phyloP scores from a whole-genome alignment of 1,140 invertebrate genomes.

The Acromyrmex echinatior region DNA sequence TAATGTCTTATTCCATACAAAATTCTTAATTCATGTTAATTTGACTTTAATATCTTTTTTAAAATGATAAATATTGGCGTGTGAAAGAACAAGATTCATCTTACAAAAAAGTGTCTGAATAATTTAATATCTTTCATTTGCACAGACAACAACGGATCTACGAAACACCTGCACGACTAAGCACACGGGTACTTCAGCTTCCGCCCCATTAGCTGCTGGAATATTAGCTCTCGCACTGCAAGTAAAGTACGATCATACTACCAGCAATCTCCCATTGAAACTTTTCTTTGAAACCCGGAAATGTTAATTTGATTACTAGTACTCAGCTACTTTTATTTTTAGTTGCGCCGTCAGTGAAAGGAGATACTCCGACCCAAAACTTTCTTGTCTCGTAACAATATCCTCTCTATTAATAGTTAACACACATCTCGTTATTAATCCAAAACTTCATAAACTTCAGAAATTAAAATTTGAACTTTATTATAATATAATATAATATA shows the following conservation, averaged over 20 bases:
- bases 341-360: conserved; percentile 4
- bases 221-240: conserved; percentile 94
- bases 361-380: neutral
- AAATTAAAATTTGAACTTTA: neutral
- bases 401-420: neutral
- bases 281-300: conserved; percentile 16
- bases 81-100: neutral
- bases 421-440: neutral
- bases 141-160: conserved; percentile 92
- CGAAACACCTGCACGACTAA: conserved; percentile 92
- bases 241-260: conserved; percentile 90
- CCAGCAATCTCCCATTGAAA: conserved; percentile 1
- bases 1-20: neutral
- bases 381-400: neutral
- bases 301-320: conserved; percentile 39
- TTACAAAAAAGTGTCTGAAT: neutral
- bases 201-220: conserved; percentile 94
- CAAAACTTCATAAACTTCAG: neutral
- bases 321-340: conserved; percentile 19
- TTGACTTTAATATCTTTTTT: neutral
- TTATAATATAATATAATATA: neutral
- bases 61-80: neutral
- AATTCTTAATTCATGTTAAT: neutral
- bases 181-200: conserved; percentile 95
- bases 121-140: conserved; percentile 54